Evolutionary conservation across 2,113 vertebrate species (phyloP).

Genomic region (Ciconia maguari): DNA sequence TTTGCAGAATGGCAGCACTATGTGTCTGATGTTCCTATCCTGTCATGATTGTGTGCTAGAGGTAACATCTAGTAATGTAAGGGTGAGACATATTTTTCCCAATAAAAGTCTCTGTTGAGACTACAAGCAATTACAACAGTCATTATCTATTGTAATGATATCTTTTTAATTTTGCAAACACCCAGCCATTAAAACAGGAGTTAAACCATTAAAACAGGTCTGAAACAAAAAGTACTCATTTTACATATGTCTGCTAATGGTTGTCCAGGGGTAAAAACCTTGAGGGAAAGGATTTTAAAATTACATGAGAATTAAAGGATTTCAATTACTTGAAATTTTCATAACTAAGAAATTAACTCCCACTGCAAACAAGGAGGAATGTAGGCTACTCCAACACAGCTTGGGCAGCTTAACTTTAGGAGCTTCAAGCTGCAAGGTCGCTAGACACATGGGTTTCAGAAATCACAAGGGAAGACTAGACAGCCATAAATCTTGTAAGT

Average conservation of each 20-base stretch:
- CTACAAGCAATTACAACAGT: conserved; percentile 30
- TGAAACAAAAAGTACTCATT: conserved; percentile 25
- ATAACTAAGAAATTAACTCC: neutral
- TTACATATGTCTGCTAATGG: neutral
- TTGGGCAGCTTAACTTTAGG: neutral
- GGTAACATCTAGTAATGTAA: neutral
- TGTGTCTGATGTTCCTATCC: neutral
- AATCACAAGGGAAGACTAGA: neutral
- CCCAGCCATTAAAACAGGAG: neutral
- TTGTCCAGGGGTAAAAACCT: conserved; percentile 13
- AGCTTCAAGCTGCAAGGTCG: neutral
- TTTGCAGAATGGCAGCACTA: neutral
- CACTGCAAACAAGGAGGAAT: neutral
- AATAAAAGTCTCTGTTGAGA: conserved; percentile 21
- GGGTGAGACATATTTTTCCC: neutral
- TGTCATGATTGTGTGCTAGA: neutral
- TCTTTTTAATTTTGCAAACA: conserved; percentile 41
- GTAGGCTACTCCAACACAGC: neutral
- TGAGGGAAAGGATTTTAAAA: conserved; percentile 10
- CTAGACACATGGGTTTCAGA: neutral
- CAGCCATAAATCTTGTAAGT: neutral
- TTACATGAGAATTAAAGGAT: conserved; percentile 22
- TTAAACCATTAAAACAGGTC: conserved; percentile 18
- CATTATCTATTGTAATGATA: conserved; percentile 25
- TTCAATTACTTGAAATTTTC: conserved; percentile 11